A percentile compares a stretch with the other conserved stretches of the same genome.
phyloP scores from a whole-genome alignment of 2,797 vertebrate species.

The Chaunax sp. region DNA sequence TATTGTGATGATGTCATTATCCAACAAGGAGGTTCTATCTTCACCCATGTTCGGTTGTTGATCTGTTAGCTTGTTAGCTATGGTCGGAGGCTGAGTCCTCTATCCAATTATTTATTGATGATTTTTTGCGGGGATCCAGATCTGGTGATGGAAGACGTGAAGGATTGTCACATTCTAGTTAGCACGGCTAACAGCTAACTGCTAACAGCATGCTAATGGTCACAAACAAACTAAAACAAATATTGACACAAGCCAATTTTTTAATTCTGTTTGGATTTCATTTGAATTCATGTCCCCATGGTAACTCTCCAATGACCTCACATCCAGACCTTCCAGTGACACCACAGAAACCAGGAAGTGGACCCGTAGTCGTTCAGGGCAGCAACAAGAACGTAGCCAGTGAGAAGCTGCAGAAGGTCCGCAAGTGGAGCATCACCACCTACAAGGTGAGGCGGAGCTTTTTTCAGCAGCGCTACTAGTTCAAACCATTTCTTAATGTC shows the following conservation, averaged over 20 bases:
- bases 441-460: slow-evolving; percentile 86
- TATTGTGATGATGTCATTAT: no score
- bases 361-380: slow-evolving; percentile 86
- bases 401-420: slow-evolving; percentile 90
- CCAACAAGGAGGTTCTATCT: no score
- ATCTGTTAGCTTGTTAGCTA: no score
- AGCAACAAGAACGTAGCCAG: slow-evolving; percentile 87
- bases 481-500: no score
- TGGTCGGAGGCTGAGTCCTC: no score
- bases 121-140: no score
- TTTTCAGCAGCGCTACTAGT: no score
- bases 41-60: no score
- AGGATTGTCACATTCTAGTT: no score
- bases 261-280: background rate
- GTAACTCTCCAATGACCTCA: background rate
- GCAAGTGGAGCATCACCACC: slow-evolving; percentile 93
- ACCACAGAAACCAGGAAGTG: slow-evolving; percentile 62
- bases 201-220: background rate
- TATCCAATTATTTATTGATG: no score
- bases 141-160: no score
- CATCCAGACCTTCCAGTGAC: slow-evolving; percentile 28
- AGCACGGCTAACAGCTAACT: no score
- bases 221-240: background rate
- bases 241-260: background rate
- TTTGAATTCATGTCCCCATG: background rate